phyloP scores from a whole-genome alignment of 2,113 vertebrate species.

The Platichthys stellatus region DNA sequence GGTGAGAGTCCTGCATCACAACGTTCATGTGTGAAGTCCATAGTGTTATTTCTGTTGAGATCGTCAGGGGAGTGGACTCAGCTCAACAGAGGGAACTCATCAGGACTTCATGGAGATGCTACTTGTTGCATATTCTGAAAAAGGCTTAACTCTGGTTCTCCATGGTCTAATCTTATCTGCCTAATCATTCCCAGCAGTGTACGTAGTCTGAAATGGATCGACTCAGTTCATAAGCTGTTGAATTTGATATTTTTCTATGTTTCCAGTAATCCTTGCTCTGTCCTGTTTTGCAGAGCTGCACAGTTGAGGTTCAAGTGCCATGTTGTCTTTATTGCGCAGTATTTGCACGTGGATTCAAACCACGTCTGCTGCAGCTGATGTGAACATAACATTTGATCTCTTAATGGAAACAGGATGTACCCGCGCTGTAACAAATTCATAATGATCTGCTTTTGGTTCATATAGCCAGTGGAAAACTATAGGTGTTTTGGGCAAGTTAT shows the following conservation, averaged over 20 bases:
- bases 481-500: constrained; percentile 18
- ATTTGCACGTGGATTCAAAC: constrained; percentile 19
- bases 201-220: constrained; percentile 24
- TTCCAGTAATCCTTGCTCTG: constrained; percentile 26
- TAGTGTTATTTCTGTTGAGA: constrained; percentile 11
- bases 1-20: not conserved
- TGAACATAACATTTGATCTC: not conserved
- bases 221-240: constrained; percentile 5
- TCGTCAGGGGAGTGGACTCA: not conserved
- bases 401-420: constrained; percentile 11
- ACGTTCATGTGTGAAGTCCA: too few relatives aligned
- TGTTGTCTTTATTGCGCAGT: constrained; percentile 37
- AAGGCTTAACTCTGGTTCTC: constrained; percentile 22
- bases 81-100: constrained; percentile 21
- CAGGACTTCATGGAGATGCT: constrained; percentile 8
- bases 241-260: constrained; percentile 50
- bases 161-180: constrained; percentile 29
- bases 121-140: constrained; percentile 31
- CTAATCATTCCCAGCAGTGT: constrained; percentile 35
- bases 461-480: constrained; percentile 7
- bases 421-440: constrained; percentile 7
- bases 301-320: constrained; percentile 61
- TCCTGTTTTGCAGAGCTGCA: constrained; percentile 40
- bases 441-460: constrained; percentile 1
- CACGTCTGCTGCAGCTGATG: constrained; percentile 17